A percentile compares a stretch with the other conserved stretches of the same genome.
These are phyloP conservation scores for Pammene aurita DNA, from an alignment of 2,888 invertebrate species.

Conservation along the genomic window DNA sequence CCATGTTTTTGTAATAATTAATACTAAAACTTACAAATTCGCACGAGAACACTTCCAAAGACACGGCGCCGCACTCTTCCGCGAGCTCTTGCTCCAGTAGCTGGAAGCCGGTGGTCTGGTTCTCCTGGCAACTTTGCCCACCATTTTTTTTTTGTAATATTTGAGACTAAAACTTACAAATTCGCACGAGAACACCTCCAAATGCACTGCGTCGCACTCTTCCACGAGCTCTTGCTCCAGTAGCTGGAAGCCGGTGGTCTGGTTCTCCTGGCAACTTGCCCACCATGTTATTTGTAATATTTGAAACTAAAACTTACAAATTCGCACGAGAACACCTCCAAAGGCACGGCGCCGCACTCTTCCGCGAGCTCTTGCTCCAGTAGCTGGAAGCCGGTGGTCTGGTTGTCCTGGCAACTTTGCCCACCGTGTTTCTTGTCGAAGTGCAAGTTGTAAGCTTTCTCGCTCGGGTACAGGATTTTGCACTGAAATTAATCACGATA, in stretches of 20 bases:
- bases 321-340: conserved; percentile 24
- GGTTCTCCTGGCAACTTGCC: neutral
- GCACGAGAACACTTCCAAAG: conserved; percentile 14
- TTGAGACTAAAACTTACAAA: conserved; percentile 22
- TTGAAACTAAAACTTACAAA: conserved; percentile 19
- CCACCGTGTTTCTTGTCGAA: conserved; percentile 34
- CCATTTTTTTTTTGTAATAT: too few species aligned
- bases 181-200: conserved; percentile 23
- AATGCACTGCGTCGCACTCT: neutral
- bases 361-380: conserved; percentile 29
- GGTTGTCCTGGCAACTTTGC: conserved; percentile 1
- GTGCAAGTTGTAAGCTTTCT: conserved; percentile 35
- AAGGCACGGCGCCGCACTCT: neutral
- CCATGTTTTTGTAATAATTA: too few species aligned
- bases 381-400: conserved; percentile 16
- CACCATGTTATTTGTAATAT: conserved; percentile 24
- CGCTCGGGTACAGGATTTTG: conserved; percentile 37
- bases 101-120: conserved; percentile 16
- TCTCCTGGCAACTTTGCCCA: neutral
- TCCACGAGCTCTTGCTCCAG: conserved; percentile 28
- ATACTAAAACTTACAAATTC: conserved; percentile 26
- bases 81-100: conserved; percentile 28
- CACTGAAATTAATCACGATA: conserved; percentile 17
- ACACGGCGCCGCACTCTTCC: neutral
- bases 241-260: conserved; percentile 14